Evolutionary conservation across 2,888 invertebrate genomes (phyloP), one percentile per base, ranked within the genome.

Genomic region (Trissolcus japonicus): DNA sequence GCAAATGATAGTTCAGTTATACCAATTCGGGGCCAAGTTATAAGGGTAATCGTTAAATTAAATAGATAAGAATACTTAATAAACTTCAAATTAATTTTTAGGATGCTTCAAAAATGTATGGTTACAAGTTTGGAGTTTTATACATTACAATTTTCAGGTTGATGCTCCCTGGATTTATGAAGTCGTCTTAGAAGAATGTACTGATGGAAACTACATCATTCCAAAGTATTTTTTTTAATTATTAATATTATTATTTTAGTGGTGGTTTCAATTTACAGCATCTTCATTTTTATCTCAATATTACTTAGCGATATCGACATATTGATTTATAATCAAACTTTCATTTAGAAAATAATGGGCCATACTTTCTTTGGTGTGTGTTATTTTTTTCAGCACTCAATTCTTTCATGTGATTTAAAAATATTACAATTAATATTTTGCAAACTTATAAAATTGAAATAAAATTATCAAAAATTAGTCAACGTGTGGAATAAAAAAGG

Each of bases 11-110:
- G 87, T 0, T 85, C 86, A 41, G 90, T 95, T 56, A 89, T 89
- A 65, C 92, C 96, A 1, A 92, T 95, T 55, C 91, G 96, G 79
- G 96, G 96, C 6, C 96, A 96, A 89, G 91, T 96, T 41, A 86
- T 91, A 0, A 91, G 92, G 86, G 94, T 93, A 87, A 86, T 4
- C 16, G 9, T 17, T 17, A 17, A 11, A 16, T 16, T 3, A 17
- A 50, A 14, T 13, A 46, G 3, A 4, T 14, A 46, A 50, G 19
- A 19, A 2, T 19, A 19, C 19, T 19, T 1, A 19, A 19, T 19
- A 19, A 19, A 19, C 19, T 19, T 17, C n/a, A n/a, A n/a, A n/a
- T n/a, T 17, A 3, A 50, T 17, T 50, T 50, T 50, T 6, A 17
- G 6, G 4, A 16, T 16, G 17, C 14, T 1, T 50, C 1, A 1